These are phyloP conservation scores for Erebia palarica DNA, from an alignment of 2,888 invertebrate species.

Conservation along the genomic window DNA sequence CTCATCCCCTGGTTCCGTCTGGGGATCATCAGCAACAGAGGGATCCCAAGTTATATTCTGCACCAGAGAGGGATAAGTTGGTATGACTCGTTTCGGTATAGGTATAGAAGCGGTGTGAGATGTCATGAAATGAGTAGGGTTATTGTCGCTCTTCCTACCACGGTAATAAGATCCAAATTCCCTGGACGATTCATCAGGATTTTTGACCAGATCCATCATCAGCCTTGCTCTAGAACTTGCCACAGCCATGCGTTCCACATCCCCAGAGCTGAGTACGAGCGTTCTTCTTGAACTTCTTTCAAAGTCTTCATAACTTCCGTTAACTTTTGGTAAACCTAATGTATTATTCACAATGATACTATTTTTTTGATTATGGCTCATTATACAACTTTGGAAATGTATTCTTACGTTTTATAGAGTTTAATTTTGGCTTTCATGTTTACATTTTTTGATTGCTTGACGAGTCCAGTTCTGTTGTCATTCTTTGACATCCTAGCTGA, in stretches of 20 bases:
- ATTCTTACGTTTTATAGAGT: conserved; percentile 12
- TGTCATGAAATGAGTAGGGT: conserved; percentile 47
- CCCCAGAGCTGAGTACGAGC: conserved; percentile 45
- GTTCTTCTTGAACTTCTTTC: conserved; percentile 31
- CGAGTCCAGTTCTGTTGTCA: conserved; percentile 14
- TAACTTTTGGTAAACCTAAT: conserved; percentile 21
- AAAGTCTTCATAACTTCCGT: conserved; percentile 26
- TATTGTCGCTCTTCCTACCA: conserved; percentile 40
- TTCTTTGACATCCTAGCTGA: conserved; percentile 13
- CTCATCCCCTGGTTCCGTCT: conserved; percentile 31
- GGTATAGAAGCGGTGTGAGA: conserved; percentile 44
- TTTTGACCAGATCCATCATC: conserved; percentile 43
- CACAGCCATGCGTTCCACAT: conserved; percentile 44
- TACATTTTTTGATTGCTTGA: conserved; percentile 33
- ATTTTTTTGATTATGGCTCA: conserved; percentile 45
- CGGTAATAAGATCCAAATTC: conserved; percentile 53
- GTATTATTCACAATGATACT: conserved; percentile 20
- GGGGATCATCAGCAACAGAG: conserved; percentile 42
- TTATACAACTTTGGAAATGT: conserved; percentile 18
- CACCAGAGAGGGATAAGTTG: conserved; percentile 47
- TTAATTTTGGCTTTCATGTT: conserved; percentile 34
- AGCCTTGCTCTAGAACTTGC: conserved; percentile 49
- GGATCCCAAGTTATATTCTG: conserved; percentile 52
- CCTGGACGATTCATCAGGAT: conserved; percentile 39
- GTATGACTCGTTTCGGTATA: conserved; percentile 35